Evolutionary conservation across 2,888 invertebrate genomes (phyloP).

Genomic region (Synergus umbraculus): DNA sequence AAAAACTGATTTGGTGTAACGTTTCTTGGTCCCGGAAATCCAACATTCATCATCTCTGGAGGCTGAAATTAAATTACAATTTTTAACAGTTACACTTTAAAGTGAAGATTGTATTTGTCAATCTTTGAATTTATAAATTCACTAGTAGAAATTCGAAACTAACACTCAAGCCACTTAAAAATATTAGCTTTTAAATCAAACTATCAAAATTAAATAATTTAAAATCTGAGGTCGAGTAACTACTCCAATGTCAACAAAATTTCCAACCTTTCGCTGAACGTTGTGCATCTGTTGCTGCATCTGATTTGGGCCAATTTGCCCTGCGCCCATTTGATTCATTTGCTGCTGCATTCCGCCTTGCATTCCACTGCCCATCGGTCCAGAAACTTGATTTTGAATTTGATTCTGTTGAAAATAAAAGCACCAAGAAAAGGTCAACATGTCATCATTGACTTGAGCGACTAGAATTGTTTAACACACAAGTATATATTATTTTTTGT

Average conservation of each 20-base stretch:
- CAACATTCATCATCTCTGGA: slow-evolving; percentile 78
- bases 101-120: too few species aligned
- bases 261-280: slow-evolving; percentile 72
- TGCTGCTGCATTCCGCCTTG: slow-evolving; percentile 72
- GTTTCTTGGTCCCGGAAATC: slow-evolving; percentile 80
- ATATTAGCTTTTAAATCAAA: too few species aligned
- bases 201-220: not conserved
- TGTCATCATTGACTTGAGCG: too few species aligned
- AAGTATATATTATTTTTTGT: too few species aligned
- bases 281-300: slow-evolving; percentile 78
- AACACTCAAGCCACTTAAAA: too few species aligned
- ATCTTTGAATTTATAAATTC: too few species aligned
- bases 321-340: slow-evolving; percentile 75
- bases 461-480: too few species aligned
- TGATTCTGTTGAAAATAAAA: slow-evolving; percentile 63
- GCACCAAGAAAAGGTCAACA: too few species aligned
- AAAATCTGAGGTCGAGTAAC: not conserved
- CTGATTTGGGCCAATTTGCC: slow-evolving; percentile 71
- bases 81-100: too few species aligned
- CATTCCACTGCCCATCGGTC: slow-evolving; percentile 66
- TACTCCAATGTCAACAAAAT: too few species aligned
- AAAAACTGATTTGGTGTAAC: slow-evolving; percentile 88
- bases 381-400: slow-evolving; percentile 71
- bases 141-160: too few species aligned
- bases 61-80: slow-evolving; percentile 58